Evolutionary conservation across 2,113 vertebrate genomes (phyloP).

Genomic region (Prionailurus viverrinus): DNA sequence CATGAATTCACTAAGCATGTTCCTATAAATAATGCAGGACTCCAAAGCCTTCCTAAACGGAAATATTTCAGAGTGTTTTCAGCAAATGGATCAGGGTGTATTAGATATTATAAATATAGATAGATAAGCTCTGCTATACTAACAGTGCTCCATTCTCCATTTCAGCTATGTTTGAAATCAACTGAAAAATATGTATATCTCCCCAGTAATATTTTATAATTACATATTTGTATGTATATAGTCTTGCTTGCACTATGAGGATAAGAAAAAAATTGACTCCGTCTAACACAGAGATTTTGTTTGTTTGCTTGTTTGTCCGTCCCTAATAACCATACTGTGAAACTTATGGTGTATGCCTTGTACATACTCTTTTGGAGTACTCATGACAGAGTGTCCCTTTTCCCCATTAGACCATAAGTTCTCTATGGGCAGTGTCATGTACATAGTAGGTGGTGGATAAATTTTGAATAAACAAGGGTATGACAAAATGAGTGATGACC

Average conservation of each 20-base stretch:
- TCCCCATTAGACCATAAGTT: not conserved
- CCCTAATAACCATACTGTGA: not conserved
- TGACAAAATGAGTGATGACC: not conserved
- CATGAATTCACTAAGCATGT: not conserved
- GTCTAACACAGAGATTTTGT: not conserved
- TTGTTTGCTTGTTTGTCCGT: not conserved
- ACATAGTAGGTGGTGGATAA: not conserved
- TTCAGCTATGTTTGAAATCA: slow-evolving; percentile 4
- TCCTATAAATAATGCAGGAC: slow-evolving; percentile 5
- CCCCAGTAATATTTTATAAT: not conserved
- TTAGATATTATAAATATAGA: not conserved
- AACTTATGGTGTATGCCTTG: not conserved
- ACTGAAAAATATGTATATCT: not conserved
- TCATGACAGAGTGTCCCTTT: not conserved
- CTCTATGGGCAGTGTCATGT: not conserved
- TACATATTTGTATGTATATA: not conserved
- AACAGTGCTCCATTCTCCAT: not conserved
- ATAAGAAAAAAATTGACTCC: not conserved
- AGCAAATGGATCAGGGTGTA: not conserved
- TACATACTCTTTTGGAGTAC: not conserved
- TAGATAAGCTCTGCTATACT: not conserved
- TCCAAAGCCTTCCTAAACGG: not conserved
- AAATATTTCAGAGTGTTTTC: slow-evolving; percentile 41
- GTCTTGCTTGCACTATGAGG: not conserved
- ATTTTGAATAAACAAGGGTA: not conserved